Conservation (phyloP, 2,113 vertebrate species). For the Nesogale talazaci region DNA sequence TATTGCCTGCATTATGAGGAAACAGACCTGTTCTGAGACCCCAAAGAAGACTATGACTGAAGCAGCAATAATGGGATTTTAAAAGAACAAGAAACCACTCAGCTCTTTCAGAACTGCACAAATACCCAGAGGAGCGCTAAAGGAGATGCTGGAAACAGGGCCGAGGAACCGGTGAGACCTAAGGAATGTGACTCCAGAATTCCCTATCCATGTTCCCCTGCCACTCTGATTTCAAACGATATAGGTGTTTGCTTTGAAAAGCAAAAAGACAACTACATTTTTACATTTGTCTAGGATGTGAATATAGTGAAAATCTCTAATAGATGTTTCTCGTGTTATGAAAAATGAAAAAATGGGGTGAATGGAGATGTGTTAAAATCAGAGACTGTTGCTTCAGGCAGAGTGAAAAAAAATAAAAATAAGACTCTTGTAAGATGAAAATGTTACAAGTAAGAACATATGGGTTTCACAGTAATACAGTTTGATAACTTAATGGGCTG, state of each 20-base stretch:
- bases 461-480: not conserved
- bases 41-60: not conserved
- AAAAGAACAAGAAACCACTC: not conserved
- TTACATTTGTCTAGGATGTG: constrained; percentile 30
- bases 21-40: not conserved
- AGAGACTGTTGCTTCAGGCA: constrained; percentile 32
- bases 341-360: constrained; percentile 36
- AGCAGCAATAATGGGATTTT: not conserved
- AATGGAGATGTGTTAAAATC: constrained; percentile 26
- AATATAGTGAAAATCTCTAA: constrained; percentile 6
- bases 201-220: not conserved
- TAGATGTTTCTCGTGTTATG: constrained; percentile 46
- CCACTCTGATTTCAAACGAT: not conserved
- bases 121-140: not conserved
- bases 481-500: constrained; percentile 43
- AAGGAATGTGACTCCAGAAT: not conserved
- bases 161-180: not conserved
- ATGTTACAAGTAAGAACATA: constrained; percentile 31
- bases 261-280: not conserved
- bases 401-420: not conserved
- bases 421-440: constrained; percentile 35
- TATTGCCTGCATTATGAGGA: too few relatives aligned
- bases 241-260: not conserved
- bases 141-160: too few relatives aligned
- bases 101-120: accelerated